Percentiles rank a stretch among this genome's conserved stretches.
phyloP scores from a whole-genome alignment of 2,888 invertebrate species.

The Drosophila borborema region DNA sequence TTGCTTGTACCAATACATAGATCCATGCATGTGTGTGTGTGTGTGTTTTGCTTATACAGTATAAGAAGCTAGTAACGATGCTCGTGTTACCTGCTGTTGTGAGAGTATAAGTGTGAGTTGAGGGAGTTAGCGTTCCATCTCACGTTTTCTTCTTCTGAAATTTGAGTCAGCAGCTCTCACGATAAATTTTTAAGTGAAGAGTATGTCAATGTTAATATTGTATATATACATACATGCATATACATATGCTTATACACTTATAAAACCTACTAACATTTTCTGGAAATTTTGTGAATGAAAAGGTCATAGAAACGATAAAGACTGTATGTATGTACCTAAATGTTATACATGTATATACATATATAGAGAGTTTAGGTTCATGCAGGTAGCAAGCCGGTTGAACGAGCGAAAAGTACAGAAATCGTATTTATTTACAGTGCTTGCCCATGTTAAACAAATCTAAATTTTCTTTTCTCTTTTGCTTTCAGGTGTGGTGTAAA shows the following conservation, averaged over 20 bases:
- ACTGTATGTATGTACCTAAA: not conserved
- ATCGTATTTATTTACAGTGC: not conserved
- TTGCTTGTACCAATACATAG: slow-evolving; percentile 10
- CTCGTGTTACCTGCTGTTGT: slow-evolving; percentile 41
- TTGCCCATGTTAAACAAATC: not conserved
- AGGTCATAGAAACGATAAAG: slow-evolving; percentile 7
- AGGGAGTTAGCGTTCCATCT: slow-evolving; percentile 22
- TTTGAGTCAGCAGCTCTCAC: slow-evolving; percentile 28
- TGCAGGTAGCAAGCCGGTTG: slow-evolving; percentile 13
- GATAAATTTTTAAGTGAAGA: slow-evolving; percentile 5
- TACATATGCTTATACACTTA: not conserved
- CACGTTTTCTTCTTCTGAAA: slow-evolving; percentile 29
- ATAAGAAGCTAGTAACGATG: slow-evolving; percentile 32
- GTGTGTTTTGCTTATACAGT: slow-evolving; percentile 26
- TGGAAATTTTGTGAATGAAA: slow-evolving; percentile 22
- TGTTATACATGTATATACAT: not conserved
- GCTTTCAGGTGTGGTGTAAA: slow-evolving; percentile 87
- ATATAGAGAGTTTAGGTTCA: not conserved
- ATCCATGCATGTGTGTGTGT: not conserved
- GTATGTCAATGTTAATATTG: slow-evolving; percentile 32
- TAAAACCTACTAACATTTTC: slow-evolving; percentile 9
- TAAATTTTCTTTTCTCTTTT: slow-evolving; percentile 26
- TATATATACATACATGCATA: slow-evolving; percentile 2
- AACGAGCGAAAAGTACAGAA: slow-evolving; percentile 4
- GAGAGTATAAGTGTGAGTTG: slow-evolving; percentile 15